These are phyloP conservation scores for Hyppa rectilinea DNA, from an alignment of 2,888 invertebrate species.

Conservation along the genomic window DNA sequence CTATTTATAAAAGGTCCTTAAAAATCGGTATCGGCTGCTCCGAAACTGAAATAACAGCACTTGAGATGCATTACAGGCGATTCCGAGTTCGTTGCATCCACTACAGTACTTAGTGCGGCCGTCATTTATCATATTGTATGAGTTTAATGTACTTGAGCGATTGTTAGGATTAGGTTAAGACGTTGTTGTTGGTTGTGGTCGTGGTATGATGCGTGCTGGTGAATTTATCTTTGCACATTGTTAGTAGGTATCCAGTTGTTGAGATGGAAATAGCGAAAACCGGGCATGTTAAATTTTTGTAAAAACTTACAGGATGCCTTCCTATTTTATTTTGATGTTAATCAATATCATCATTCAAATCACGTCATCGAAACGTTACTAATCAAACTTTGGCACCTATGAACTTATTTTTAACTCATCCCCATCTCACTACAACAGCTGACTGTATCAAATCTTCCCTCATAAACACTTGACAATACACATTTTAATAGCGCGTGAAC, in stretches of 20 bases:
- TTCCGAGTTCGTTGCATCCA: conserved; percentile 65
- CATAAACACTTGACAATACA: conserved; percentile 39
- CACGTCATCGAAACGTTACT: too few species aligned
- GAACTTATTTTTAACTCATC: too few species aligned
- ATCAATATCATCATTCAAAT: too few species aligned
- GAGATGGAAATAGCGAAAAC: not conserved
- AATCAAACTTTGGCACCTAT: too few species aligned
- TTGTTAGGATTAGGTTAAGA: conserved; percentile 36
- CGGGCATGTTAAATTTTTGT: too few species aligned
- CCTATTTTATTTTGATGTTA: too few species aligned
- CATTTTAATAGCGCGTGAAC: conserved; percentile 53
- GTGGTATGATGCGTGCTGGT: not conserved
- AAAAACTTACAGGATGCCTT: too few species aligned
- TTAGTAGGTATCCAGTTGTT: not conserved
- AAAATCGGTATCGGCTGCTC: conserved; percentile 49
- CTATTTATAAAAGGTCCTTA: conserved; percentile 62
- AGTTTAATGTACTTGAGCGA: conserved; percentile 32
- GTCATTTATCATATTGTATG: conserved; percentile 52
- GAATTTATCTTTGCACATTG: not conserved
- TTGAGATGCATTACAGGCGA: conserved; percentile 63
- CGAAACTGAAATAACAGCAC: conserved; percentile 62
- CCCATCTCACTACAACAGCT: too few species aligned
- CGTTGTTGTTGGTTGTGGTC: not conserved
- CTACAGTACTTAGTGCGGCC: conserved; percentile 44
- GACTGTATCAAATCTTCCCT: not conserved